These are phyloP conservation scores for Drosophila tripunctata DNA, from an alignment of 2,888 invertebrate species.

Conservation along the genomic window DNA sequence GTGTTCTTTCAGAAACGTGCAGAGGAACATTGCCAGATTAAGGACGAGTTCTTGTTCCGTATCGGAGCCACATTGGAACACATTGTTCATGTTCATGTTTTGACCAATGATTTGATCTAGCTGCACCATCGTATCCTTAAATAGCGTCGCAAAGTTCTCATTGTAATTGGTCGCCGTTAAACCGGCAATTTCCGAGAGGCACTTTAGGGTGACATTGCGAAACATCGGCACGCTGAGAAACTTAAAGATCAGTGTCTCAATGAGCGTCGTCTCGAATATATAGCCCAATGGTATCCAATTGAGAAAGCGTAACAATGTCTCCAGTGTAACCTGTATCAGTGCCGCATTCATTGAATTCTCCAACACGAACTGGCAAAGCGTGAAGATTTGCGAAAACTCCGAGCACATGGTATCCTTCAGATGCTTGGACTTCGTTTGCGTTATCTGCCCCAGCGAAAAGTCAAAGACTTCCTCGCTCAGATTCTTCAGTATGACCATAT, in stretches of 20 bases:
- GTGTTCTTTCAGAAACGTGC: slow-evolving; percentile 98
- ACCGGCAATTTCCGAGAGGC: slow-evolving; percentile 98
- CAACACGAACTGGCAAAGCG: slow-evolving; percentile 98
- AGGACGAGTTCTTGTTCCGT: slow-evolving; percentile 99
- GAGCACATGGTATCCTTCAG: slow-evolving; percentile 99
- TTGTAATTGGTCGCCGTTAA: slow-evolving; percentile 96
- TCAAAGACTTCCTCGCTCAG: slow-evolving; percentile 99
- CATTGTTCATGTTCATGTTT: slow-evolving; percentile 95
- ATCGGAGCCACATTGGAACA: slow-evolving; percentile 96
- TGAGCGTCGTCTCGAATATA: slow-evolving; percentile 99
- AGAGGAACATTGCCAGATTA: slow-evolving; percentile 98
- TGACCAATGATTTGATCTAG: slow-evolving; percentile 96
- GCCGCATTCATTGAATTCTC: slow-evolving; percentile 99
- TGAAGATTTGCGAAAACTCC: slow-evolving; percentile 99
- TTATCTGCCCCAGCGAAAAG: slow-evolving; percentile 98
- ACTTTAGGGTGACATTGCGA: slow-evolving; percentile 98
- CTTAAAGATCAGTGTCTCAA: slow-evolving; percentile 96
- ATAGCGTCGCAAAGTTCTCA: slow-evolving; percentile 95
- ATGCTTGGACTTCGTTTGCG: slow-evolving; percentile 99
- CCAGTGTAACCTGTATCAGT: slow-evolving; percentile 96
- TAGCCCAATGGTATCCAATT: slow-evolving; percentile 99
- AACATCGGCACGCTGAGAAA: slow-evolving; percentile 99
- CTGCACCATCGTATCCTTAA: slow-evolving; percentile 96
- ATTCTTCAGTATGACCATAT: slow-evolving; percentile 98
- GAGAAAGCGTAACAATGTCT: slow-evolving; percentile 97